Evolutionary conservation across 2,797 vertebrate species (phyloP).

Genomic region (Lycodopsis pacificus): DNA sequence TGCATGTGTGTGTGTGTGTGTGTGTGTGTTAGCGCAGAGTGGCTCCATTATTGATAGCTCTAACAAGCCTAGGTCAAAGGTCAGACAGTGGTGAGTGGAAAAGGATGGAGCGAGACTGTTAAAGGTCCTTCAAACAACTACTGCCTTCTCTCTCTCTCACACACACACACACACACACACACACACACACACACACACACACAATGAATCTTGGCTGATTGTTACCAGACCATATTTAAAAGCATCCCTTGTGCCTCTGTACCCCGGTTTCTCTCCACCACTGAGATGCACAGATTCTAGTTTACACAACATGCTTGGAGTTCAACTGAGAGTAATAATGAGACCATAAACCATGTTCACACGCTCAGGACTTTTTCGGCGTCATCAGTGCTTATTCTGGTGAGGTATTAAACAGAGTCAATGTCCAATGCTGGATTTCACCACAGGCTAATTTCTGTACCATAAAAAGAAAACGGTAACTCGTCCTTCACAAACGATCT

Average conservation of each 20-base stretch:
- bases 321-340: slow-evolving; percentile 39
- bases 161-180: slow-evolving; percentile 16
- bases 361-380: slow-evolving; percentile 17
- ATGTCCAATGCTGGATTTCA: slow-evolving; percentile 4
- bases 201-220: slow-evolving; percentile 76
- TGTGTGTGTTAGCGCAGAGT: slow-evolving; percentile 32
- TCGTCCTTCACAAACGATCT: slow-evolving; percentile 20
- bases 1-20: slow-evolving; percentile 10
- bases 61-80: slow-evolving; percentile 84
- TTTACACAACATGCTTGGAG: slow-evolving; percentile 49
- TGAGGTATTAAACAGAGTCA: background rate
- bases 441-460: slow-evolving; percentile 4
- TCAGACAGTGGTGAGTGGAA: slow-evolving; percentile 81
- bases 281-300: slow-evolving; percentile 45
- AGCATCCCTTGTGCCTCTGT: slow-evolving; percentile 68
- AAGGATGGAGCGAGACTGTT: slow-evolving; percentile 81
- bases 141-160: slow-evolving; percentile 55
- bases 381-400: background rate
- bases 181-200: slow-evolving; percentile 22
- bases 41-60: slow-evolving; percentile 81
- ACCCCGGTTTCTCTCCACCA: slow-evolving; percentile 50
- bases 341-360: slow-evolving; percentile 34
- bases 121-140: slow-evolving; percentile 79
- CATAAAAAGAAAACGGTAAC: slow-evolving; percentile 40
- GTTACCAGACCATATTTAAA: slow-evolving; percentile 83